Percentiles rank a stretch among this genome's conserved stretches.
Conservation (phyloP, 2,113 vertebrate species). For the Hymenochirus boettgeri region DNA sequence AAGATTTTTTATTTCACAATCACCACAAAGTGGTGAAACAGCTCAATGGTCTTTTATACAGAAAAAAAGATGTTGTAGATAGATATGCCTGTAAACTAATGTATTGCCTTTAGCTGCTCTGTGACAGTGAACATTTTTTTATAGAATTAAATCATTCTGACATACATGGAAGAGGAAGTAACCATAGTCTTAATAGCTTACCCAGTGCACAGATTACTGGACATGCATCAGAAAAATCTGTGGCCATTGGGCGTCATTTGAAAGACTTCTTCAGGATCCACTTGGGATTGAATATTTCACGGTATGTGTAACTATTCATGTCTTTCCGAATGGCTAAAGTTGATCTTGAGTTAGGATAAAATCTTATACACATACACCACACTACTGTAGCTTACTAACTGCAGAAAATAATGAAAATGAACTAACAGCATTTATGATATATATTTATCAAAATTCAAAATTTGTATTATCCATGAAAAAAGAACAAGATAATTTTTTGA, state of each 20-base stretch:
- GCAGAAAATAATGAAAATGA: too few relatives aligned
- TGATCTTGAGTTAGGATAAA: not conserved
- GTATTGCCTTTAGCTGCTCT: too few relatives aligned
- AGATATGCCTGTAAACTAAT: too few relatives aligned
- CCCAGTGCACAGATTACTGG: constrained; percentile 62
- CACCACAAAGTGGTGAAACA: too few relatives aligned
- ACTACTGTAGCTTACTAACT: too few relatives aligned
- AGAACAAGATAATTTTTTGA: too few relatives aligned
- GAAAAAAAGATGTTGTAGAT: too few relatives aligned
- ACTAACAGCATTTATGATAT: too few relatives aligned
- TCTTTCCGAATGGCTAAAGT: not conserved
- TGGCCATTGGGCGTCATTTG: constrained; percentile 92
- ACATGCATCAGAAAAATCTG: constrained; percentile 64
- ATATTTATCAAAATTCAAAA: too few relatives aligned
- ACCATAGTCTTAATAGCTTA: constrained; percentile 78
- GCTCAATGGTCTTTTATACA: too few relatives aligned
- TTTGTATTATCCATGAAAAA: too few relatives aligned
- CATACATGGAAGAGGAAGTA: constrained; percentile 61
- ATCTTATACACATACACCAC: too few relatives aligned
- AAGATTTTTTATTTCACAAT: not conserved
- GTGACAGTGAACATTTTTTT: not conserved
- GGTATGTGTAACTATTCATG: constrained; percentile 65
- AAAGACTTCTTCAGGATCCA: constrained; percentile 85
- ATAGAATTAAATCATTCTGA: constrained; percentile 61
- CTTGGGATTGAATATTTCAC: constrained; percentile 84